phyloP scores from a whole-genome alignment of 2,888 invertebrate genomes.

The Smittia sp. region DNA sequence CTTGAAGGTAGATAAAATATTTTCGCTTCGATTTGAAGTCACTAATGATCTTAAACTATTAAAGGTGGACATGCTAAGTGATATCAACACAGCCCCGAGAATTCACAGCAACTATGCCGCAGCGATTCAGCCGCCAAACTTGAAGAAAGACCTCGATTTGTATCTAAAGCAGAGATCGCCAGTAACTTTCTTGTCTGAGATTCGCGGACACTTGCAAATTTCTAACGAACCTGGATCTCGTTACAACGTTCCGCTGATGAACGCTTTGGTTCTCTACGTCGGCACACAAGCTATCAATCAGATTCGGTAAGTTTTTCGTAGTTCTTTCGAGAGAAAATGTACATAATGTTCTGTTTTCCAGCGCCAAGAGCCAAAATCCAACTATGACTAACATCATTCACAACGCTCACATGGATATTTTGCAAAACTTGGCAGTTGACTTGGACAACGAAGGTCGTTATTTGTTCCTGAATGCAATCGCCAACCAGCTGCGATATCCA shows the following conservation, averaged over 20 bases:
- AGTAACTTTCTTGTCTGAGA: conserved; percentile 91
- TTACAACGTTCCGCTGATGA: conserved; percentile 95
- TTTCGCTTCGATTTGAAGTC: background rate
- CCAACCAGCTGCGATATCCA: conserved; percentile 97
- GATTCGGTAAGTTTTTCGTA: conserved; percentile 56
- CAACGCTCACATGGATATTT: conserved; percentile 99
- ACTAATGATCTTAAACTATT: background rate
- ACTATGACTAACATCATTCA: conserved; percentile 98
- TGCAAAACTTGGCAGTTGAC: conserved; percentile 97
- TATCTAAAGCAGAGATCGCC: conserved; percentile 93
- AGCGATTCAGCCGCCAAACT: conserved; percentile 81
- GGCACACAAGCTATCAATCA: conserved; percentile 93
- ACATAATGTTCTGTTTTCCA: conserved; percentile 45
- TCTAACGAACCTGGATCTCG: conserved; percentile 83
- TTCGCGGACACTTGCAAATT: conserved; percentile 85
- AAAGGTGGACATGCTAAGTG: conserved; percentile 75
- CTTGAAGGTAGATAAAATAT: too few species aligned
- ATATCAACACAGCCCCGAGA: conserved; percentile 84
- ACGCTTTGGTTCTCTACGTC: conserved; percentile 95
- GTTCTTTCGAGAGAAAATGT: background rate
- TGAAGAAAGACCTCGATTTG: conserved; percentile 95
- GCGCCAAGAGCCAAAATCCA: conserved; percentile 86
- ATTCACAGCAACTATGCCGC: conserved; percentile 84
- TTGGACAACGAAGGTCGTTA: conserved; percentile 95
- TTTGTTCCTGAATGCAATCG: conserved; percentile 95